Base-by-base conservation (phyloP, 2,113 vertebrate genomes). In the Sceloporus tristichus region DNA sequence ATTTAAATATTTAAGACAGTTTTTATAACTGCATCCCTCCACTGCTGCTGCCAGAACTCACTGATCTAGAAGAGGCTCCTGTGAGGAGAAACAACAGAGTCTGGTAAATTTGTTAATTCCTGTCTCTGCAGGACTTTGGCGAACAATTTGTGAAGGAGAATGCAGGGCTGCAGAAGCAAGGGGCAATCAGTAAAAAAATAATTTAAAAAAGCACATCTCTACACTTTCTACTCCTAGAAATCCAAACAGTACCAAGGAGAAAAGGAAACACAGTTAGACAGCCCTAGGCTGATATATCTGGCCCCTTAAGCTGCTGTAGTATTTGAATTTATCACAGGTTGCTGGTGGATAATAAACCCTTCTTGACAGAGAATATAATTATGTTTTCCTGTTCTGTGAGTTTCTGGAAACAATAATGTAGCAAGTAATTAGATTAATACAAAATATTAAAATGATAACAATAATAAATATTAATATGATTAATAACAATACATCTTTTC, bases 361-460 rank as follows among this genome's bases (percentile, higher is more conserved):
- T 85, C 87, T 79, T 82, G 13, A 80, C 84, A 75, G 27, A 81
- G 18, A 76, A 88, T 87, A 88, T 83, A 95, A 94, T 89, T 92
- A 90, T 42, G 65, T 79, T 78, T 93, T 90, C 78, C 80, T 79
- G 78, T 14, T 59, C 70, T 85, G 82, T 16, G 71, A 79, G 40
- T 86, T 94, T 89, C 86, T 79, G 40, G 9, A 95, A 93, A 95
- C 93, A 94, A 94, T 94, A 94, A 93, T 42, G 10, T 85, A 90
- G 76, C 73, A 40, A 79, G 56, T 71, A 93, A 87, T 93, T 94
- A 93, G 56, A 93, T 92, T 91, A 92, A 92, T 88, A 91, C 18
- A 71, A 88, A 88, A 92, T 89, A 91, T 84, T 27, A 68, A 29
- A 71, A 71, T 71, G 25, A 29, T 71, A 71, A 71, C 29, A 71